Evolutionary conservation across 2,113 vertebrate species (phyloP), one percentile per base, ranked within the genome.

Genomic region (Cavia aperea): DNA sequence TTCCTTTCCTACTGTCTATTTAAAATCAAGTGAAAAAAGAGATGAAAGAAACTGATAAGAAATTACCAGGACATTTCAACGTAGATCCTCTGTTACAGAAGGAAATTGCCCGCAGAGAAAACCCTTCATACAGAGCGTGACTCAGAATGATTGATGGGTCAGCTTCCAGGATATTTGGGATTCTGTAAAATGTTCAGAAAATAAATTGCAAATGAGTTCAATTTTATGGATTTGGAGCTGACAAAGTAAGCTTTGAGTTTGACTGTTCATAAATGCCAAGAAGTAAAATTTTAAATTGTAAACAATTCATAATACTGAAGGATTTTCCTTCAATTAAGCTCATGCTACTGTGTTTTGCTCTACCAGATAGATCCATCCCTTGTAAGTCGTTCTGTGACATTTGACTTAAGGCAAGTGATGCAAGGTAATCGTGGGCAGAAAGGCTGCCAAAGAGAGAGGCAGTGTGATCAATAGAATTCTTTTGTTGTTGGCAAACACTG

Each of bases 401-500:
- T 97, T 97, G 95, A 94, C 96, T 97, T 89, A 95, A 97, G 94
- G 96, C 95, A 96, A 97, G 86, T 77, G 91, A 95, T 94, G 90
- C 92, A 97, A 97, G 79, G 92, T 84, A 97, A 96, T 97, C 81
- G 79, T 77, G 94, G 97, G 65, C 96, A 97, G 95, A 97, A 94
- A 97, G 49, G 43, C 96, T 93, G 93, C 93, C 95, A 96, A 97
- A 96, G 97, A 89, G 88, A 97, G 92, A 95, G 95, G 89, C 92
- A 94, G 94, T 96, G 96, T 97, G 97, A 98, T 98, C 97, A 97
- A 97, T 98, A 97, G 94, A 85, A 96, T 95, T 96, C 96, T 96
- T 98, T 97, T 97, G 94, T 97, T 97, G 96, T 96, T 95, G 95
- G 97, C 96, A 98, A 97, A 97, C 97, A 97, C 95, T 98, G 97